These are phyloP conservation scores for Phodopus roborovskii DNA, from an alignment of 2,113 vertebrate genomes.

Conservation along the genomic window DNA sequence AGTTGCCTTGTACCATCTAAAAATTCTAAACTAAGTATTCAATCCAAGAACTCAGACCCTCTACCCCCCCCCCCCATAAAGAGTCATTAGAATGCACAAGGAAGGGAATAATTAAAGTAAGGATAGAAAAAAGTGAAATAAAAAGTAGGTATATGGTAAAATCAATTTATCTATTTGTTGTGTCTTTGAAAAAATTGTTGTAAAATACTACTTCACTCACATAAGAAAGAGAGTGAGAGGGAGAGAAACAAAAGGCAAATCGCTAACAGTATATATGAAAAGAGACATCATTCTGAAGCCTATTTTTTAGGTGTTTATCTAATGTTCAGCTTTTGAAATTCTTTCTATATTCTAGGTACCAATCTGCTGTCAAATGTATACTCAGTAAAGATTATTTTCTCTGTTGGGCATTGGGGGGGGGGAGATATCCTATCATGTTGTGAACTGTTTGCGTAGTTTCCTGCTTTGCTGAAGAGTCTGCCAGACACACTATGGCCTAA, in stretches of 20 bases:
- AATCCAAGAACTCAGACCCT: not conserved
- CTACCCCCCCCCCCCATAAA: fast-evolving
- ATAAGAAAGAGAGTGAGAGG: not conserved
- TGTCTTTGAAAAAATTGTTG: not conserved
- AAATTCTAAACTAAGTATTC: not conserved
- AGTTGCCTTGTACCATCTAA: not conserved
- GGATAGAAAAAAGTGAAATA: not conserved
- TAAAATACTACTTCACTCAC: not conserved
- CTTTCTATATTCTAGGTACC: not conserved
- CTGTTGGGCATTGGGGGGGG: too few species aligned
- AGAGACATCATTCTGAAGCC: not conserved
- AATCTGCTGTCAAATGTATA: not conserved
- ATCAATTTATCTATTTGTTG: not conserved
- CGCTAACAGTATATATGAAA: not conserved
- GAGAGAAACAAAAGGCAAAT: not conserved
- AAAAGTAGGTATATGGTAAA: not conserved
- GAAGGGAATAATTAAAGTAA: not conserved
- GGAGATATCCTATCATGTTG: not conserved
- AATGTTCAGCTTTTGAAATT: not conserved
- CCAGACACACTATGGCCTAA: too few species aligned
- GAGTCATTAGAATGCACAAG: not conserved
- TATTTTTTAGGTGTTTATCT: not conserved
- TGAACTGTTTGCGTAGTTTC: not conserved
- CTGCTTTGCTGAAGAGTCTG: too few species aligned
- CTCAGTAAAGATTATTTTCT: not conserved